These are phyloP conservation scores for Streptopelia turtur DNA, from an alignment of 2,797 vertebrate genomes.

Conservation along the genomic window DNA sequence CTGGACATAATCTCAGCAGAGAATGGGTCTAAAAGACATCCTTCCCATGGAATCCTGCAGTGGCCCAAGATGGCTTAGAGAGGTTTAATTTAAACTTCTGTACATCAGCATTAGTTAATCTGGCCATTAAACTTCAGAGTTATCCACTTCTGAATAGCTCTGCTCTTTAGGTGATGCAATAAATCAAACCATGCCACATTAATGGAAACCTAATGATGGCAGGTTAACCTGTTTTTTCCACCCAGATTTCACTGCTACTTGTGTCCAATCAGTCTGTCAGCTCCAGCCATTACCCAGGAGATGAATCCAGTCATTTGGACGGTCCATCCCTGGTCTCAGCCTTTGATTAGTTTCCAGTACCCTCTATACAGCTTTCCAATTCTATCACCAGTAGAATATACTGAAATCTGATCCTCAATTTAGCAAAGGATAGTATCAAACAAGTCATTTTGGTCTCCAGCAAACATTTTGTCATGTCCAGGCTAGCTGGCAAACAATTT, in stretches of 20 bases:
- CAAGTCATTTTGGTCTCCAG: background rate
- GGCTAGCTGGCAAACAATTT: background rate
- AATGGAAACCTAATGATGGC: conserved; percentile 57
- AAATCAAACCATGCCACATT: conserved; percentile 35
- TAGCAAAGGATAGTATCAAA: background rate
- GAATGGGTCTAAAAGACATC: background rate
- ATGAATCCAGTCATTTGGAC: background rate
- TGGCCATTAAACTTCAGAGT: conserved; percentile 51
- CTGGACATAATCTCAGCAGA: background rate
- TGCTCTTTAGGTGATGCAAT: conserved; percentile 52
- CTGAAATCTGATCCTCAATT: background rate
- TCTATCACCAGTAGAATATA: background rate
- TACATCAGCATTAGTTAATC: conserved; percentile 52
- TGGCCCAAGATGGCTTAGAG: background rate
- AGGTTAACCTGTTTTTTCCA: conserved; percentile 5
- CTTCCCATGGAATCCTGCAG: background rate
- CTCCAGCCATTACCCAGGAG: background rate
- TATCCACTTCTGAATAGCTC: conserved; percentile 50
- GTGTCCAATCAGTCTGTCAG: background rate
- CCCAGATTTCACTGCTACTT: background rate
- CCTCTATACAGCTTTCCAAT: background rate
- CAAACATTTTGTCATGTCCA: background rate
- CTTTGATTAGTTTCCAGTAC: background rate
- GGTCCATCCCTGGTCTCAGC: background rate
- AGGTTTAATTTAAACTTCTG: conserved; percentile 53